These are phyloP conservation scores for Nesoenas mayeri DNA, from an alignment of 2,113 vertebrate species.

Conservation along the genomic window DNA sequence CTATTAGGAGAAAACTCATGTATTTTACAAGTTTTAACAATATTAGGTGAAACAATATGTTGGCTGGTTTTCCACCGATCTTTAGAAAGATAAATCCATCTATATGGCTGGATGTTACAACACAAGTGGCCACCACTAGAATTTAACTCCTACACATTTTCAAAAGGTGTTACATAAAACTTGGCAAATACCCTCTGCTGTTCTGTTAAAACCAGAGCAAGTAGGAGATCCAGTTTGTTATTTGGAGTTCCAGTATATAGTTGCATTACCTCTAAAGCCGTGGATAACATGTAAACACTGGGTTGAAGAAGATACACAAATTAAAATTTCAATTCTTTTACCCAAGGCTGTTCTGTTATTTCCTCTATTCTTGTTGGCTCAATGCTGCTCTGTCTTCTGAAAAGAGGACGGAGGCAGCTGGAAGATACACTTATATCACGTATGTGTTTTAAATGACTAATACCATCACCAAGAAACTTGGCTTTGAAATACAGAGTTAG, in stretches of 20 bases:
- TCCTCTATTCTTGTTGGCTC: neutral
- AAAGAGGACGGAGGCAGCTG: neutral
- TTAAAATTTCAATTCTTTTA: neutral
- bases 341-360: neutral
- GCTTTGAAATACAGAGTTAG: neutral
- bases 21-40: neutral
- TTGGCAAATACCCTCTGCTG: neutral
- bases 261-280: neutral
- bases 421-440: neutral
- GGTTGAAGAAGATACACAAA: neutral
- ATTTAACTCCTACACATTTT: neutral
- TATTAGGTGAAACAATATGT: neutral
- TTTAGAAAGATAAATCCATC: neutral
- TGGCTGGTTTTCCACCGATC: neutral
- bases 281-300: neutral
- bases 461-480: neutral
- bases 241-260: neutral
- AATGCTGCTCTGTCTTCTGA: neutral
- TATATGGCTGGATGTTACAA: neutral
- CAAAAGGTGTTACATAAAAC: neutral
- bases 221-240: neutral
- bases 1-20: neutral
- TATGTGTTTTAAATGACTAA: neutral
- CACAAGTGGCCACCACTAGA: neutral
- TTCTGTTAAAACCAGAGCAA: neutral